These are phyloP conservation scores for Astyanax mexicanus DNA, from an alignment of 2,797 vertebrate genomes.

Conservation along the genomic window DNA sequence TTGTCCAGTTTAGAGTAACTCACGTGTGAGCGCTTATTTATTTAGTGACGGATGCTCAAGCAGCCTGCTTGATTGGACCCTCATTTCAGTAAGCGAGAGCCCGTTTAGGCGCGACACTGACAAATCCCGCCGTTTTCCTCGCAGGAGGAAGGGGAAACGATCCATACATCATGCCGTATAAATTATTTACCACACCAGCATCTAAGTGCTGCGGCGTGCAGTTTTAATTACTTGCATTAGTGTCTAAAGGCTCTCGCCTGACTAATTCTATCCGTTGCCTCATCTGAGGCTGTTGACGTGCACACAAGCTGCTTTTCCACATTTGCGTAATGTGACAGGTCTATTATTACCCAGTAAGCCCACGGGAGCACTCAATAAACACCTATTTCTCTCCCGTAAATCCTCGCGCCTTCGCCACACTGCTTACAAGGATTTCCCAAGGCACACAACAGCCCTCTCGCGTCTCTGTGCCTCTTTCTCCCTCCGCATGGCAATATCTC, in stretches of 20 bases:
- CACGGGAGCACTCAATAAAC: slow-evolving; percentile 86
- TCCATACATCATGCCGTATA: slow-evolving; percentile 83
- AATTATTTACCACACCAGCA: slow-evolving; percentile 85
- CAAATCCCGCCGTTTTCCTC: slow-evolving; percentile 73
- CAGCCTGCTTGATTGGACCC: slow-evolving; percentile 41
- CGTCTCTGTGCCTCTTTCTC: slow-evolving; percentile 50
- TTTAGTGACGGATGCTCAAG: slow-evolving; percentile 32
- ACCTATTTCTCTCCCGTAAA: slow-evolving; percentile 85
- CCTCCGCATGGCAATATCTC: slow-evolving; percentile 71
- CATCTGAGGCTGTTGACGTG: slow-evolving; percentile 67
- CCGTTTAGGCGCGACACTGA: slow-evolving; percentile 73
- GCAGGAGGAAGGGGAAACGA: slow-evolving; percentile 77
- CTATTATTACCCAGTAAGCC: slow-evolving; percentile 88
- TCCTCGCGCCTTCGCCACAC: slow-evolving; percentile 73
- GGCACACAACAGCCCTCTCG: slow-evolving; percentile 78
- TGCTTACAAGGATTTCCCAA: slow-evolving; percentile 81
- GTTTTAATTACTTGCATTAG: slow-evolving; percentile 87
- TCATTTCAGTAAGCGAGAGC: slow-evolving; percentile 66
- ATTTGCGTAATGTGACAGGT: slow-evolving; percentile 89
- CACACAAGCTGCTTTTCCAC: slow-evolving; percentile 78
- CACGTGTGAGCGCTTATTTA: slow-evolving; percentile 15
- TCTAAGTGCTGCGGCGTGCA: slow-evolving; percentile 80
- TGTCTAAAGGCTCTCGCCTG: slow-evolving; percentile 82
- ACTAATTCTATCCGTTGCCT: slow-evolving; percentile 82
- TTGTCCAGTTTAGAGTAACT: neutral